These are phyloP conservation scores for Takifugu rubripes DNA, from an alignment of 2,797 vertebrate species.

Conservation along the genomic window DNA sequence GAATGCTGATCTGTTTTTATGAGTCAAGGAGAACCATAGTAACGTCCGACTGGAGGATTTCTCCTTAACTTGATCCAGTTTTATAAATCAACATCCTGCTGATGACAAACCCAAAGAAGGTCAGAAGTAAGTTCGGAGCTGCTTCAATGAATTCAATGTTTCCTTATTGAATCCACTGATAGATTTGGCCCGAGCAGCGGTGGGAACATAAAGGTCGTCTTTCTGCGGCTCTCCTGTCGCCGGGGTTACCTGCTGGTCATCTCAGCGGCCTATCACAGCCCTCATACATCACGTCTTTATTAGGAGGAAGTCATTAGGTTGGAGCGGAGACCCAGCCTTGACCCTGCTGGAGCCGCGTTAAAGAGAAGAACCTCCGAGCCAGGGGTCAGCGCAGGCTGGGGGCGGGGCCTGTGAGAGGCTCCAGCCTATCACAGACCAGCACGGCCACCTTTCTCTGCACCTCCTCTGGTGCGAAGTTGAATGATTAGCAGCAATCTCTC, in stretches of 20 bases:
- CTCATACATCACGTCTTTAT: constrained; percentile 79
- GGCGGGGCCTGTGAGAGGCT: constrained; percentile 27
- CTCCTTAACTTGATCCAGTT: no score
- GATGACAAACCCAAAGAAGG: no score
- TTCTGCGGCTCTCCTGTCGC: background rate
- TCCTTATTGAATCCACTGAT: background rate
- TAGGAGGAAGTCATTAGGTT: constrained; percentile 80
- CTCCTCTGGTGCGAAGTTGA: background rate
- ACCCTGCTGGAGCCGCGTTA: constrained; percentile 68
- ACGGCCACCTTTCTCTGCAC: background rate
- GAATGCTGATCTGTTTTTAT: no score
- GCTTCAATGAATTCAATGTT: no score
- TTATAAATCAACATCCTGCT: no score
- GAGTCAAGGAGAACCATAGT: no score
- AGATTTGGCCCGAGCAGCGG: background rate
- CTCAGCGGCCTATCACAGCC: constrained; percentile 56
- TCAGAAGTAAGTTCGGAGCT: no score
- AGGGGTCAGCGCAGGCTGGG: constrained; percentile 22
- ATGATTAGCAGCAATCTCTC: no score
- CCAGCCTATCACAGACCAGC: constrained; percentile 47
- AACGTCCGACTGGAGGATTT: no score
- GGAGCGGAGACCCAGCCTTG: constrained; percentile 73
- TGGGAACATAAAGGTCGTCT: background rate
- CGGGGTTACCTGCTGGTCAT: constrained; percentile 72
- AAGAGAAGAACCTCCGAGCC: constrained; percentile 49